Evolutionary conservation across 2,113 vertebrate species (phyloP).

Genomic region (Isurus oxyrinchus): DNA sequence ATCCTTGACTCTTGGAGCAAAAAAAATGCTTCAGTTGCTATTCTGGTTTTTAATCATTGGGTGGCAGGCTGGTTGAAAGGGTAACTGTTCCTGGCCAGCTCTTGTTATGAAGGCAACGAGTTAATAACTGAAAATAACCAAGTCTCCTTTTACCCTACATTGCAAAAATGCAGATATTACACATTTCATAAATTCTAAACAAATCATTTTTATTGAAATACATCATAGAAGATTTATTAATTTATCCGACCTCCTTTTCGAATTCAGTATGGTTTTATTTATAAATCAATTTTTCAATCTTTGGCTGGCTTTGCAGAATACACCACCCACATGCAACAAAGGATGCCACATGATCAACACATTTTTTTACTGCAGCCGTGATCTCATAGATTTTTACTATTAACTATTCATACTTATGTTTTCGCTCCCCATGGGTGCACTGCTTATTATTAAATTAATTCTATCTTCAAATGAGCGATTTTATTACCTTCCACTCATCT

Average conservation of each 20-base stretch:
- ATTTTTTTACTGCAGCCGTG: conserved; percentile 2
- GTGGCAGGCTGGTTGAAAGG: conserved; percentile 2
- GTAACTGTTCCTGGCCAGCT: background rate
- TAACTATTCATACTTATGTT: conserved; percentile 3
- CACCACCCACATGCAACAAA: conserved; percentile 27
- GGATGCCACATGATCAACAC: background rate
- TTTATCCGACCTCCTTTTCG: background rate
- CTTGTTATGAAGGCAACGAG: background rate
- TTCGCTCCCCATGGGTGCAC: background rate
- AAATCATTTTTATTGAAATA: conserved; percentile 22
- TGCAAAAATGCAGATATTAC: conserved; percentile 8
- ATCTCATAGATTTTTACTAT: background rate
- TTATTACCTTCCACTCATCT: background rate
- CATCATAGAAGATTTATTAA: conserved; percentile 24
- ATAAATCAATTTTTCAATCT: conserved; percentile 34
- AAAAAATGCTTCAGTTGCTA: background rate
- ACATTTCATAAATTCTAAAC: conserved; percentile 22
- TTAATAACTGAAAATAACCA: background rate
- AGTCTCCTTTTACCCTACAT: conserved; percentile 14
- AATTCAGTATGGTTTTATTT: conserved; percentile 11
- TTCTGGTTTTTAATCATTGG: background rate
- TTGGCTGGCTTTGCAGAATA: conserved; percentile 27
- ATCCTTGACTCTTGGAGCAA: background rate
- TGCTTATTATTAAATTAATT: conserved; percentile 25
- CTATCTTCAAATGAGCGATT: background rate